phyloP scores from a whole-genome alignment of 2,113 vertebrate species.

The Megalops atlanticus region DNA sequence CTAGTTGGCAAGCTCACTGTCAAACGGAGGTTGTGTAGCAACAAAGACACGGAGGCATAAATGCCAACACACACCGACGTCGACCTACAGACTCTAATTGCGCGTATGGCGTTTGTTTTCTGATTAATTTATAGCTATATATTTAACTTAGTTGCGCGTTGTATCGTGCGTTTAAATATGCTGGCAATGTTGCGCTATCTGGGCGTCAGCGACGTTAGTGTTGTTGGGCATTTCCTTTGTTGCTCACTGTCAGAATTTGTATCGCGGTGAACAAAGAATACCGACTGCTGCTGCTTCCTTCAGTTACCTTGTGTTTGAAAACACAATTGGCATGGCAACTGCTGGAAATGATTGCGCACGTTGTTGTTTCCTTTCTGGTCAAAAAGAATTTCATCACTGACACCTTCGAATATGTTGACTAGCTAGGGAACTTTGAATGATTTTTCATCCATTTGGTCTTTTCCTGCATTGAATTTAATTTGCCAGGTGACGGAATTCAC shows the following conservation, averaged over 20 bases:
- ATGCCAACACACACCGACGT: constrained; percentile 5
- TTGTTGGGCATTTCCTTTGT: constrained; percentile 50
- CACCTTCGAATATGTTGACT: not conserved
- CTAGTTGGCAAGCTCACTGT: too few species aligned
- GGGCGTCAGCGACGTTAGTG: not conserved
- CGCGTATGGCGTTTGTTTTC: not conserved
- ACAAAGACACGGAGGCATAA: not conserved
- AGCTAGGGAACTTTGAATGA: not conserved
- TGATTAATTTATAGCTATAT: not conserved
- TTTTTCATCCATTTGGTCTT: not conserved
- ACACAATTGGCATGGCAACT: not conserved
- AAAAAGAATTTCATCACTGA: not conserved
- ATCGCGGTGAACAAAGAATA: constrained; percentile 8
- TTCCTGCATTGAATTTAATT: not conserved
- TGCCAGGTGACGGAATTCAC: not conserved
- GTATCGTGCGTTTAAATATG: not conserved
- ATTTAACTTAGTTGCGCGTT: not conserved
- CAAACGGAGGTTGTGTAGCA: not conserved
- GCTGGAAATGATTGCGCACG: not conserved
- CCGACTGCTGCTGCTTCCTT: constrained; percentile 60
- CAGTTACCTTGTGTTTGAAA: constrained; percentile 48
- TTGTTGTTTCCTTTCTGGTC: not conserved
- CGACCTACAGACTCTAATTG: not conserved
- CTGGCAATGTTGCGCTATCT: not conserved
- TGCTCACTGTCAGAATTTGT: constrained; percentile 57